phyloP scores from a whole-genome alignment of 2,797 vertebrate genomes.

The Anguilla obscura region DNA sequence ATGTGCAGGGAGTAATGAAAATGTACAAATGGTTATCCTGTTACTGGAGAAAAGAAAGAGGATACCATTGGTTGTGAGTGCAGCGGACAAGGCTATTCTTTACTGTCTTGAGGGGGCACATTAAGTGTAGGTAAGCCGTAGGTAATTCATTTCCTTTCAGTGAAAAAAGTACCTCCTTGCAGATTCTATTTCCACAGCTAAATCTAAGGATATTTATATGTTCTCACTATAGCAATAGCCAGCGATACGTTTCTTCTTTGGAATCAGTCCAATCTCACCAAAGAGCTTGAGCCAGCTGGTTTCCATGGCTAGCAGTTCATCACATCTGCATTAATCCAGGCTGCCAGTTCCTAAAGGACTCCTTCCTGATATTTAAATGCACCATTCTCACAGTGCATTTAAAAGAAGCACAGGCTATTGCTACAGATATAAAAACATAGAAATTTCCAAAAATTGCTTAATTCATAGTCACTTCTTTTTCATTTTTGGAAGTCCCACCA shows the following conservation, averaged over 20 bases:
- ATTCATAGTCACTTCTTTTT: conserved; percentile 27
- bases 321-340: background rate
- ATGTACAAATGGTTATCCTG: background rate
- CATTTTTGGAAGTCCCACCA: background rate
- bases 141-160: conserved; percentile 11
- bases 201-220: conserved; percentile 31
- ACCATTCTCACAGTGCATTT: background rate
- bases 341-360: background rate
- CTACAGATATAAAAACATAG: conserved; percentile 30
- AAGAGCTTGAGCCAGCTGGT: conserved; percentile 20
- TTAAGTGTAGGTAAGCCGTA: conserved; percentile 3
- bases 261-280: conserved; percentile 12
- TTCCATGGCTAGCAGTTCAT: background rate
- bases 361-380: background rate
- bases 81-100: conserved; percentile 1
- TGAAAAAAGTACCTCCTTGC: conserved; percentile 34
- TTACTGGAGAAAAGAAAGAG: background rate
- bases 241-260: conserved; percentile 24
- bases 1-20: conserved; percentile 13
- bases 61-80: background rate
- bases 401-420: conserved; percentile 33
- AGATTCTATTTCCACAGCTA: conserved; percentile 37
- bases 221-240: conserved; percentile 31
- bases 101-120: conserved; percentile 12
- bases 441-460: conserved; percentile 15